phyloP scores from a whole-genome alignment of 53 echinoderm and acorn worm genomes.

The Glandiceps talaboti region DNA sequence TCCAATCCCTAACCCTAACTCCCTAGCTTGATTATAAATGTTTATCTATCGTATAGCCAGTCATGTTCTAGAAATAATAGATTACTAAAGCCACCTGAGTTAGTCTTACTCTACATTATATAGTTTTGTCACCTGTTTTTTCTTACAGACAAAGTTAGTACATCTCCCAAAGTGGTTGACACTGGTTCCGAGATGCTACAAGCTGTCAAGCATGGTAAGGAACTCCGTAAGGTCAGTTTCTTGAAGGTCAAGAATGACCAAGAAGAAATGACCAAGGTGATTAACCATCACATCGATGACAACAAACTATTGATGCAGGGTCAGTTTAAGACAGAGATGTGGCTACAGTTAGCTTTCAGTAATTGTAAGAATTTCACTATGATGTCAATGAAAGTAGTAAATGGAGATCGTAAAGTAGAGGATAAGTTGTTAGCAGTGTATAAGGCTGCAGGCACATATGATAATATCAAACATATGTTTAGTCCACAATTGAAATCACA shows the following conservation, averaged over 20 bases:
- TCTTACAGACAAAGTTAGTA: not conserved
- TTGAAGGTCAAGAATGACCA: not conserved
- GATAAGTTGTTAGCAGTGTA: not conserved
- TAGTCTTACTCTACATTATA: no score
- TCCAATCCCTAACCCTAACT: no score
- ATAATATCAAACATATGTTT: no score
- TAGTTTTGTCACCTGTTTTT: no score
- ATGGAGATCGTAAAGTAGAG: not conserved
- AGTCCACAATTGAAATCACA: no score
- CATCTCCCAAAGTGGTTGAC: not conserved
- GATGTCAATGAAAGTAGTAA: not conserved
- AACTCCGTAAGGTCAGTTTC: not conserved
- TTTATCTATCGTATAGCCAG: no score
- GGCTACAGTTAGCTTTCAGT: not conserved
- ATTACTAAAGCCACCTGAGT: no score
- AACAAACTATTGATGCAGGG: not conserved
- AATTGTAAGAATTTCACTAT: not conserved
- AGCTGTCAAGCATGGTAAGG: not conserved
- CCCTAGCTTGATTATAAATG: no score
- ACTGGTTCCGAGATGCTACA: not conserved
- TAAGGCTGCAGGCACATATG: not conserved
- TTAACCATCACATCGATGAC: not conserved
- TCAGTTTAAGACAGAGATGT: not conserved
- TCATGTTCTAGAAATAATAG: no score
- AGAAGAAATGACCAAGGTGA: not conserved